Conservation (phyloP, 1,140 invertebrate species). For the Papilio helenus region DNA sequence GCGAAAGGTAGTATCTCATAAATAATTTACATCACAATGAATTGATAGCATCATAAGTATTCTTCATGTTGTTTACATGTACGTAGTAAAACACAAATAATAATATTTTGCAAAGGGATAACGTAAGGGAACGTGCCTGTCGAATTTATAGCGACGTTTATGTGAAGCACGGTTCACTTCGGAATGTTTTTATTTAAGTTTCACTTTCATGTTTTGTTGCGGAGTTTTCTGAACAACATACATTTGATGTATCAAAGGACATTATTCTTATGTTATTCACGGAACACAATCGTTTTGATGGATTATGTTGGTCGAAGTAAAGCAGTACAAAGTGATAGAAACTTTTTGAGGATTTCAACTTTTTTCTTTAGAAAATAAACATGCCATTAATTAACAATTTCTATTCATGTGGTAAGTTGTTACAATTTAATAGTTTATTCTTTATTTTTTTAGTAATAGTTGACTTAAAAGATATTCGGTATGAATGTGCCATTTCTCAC, state of each 20-base stretch:
- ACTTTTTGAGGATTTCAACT: too few species aligned
- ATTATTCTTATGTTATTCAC: constrained; percentile 3
- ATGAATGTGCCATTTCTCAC: background rate
- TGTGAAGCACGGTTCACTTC: constrained; percentile 10
- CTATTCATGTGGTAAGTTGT: background rate
- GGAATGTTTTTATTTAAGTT: constrained; percentile 41
- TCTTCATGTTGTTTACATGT: background rate
- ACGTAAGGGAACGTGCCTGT: background rate
- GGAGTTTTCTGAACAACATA: constrained; percentile 34
- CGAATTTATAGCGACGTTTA: constrained; percentile 18
- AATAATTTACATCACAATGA: background rate
- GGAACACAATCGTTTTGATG: background rate
- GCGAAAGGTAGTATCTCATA: too few species aligned
- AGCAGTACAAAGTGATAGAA: background rate
- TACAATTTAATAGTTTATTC: background rate
- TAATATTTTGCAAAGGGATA: constrained; percentile 2
- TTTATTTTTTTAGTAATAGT: background rate
- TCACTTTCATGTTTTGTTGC: constrained; percentile 47
- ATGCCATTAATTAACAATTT: background rate
- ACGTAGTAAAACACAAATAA: constrained; percentile 15
- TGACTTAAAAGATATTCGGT: background rate
- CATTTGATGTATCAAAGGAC: constrained; percentile 9
- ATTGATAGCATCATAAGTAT: constrained; percentile 1
- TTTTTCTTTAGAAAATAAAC: too few species aligned
- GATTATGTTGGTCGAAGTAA: background rate